Evolutionary conservation across 2,888 invertebrate genomes (phyloP), one percentile per base, ranked within the genome.

Genomic region (Ephialtes manifestator): DNA sequence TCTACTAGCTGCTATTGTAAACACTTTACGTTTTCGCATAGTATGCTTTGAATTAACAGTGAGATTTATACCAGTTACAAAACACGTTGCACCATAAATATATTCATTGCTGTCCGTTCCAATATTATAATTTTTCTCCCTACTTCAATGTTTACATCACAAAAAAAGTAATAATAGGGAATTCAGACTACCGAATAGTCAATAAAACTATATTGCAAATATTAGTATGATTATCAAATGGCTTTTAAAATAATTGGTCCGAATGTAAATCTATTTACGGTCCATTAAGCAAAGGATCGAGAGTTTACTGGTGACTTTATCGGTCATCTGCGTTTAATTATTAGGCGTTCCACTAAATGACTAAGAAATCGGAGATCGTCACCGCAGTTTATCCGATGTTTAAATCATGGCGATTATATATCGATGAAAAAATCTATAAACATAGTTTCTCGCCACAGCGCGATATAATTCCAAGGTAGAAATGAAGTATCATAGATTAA

Each of bases 401-500:
- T 55, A 20, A 20, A 18, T 55, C 1, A 11, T 1, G 24, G 8
- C 53, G 24, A 55, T 55, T 55, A 55, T 10, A 10, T 24, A 11
- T 55, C 53, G 53, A 10, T 55, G 24, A 20, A 13, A 31, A 31
- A 31, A 31, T 31, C 31, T 13, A 31, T 60, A n/a, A n/a, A 0
- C 13, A 31, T 31, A 55, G 13, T 67, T 46, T 20, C 13, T 46
- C 24, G 20, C 24, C 46, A 1, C 28, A 8, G 48, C 48, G 48
- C 8, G 31, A 10, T 15, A 51, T 28, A n/a, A 68, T 60, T 31
- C 31, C 28, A 31, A 60, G 60, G 31, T 76, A 63, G 43, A 48
- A 63, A 60, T 63, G 48, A 24, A 35, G 60, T 53, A 71, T 76
- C 65, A n/a, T n/a, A 31, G 63, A 76, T 71, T 55, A 51, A 65